A percentile compares a stretch with the other conserved stretches of the same genome.
Evolutionary conservation across 2,113 vertebrate genomes (phyloP).

Genomic region (Fukomys damarensis): DNA sequence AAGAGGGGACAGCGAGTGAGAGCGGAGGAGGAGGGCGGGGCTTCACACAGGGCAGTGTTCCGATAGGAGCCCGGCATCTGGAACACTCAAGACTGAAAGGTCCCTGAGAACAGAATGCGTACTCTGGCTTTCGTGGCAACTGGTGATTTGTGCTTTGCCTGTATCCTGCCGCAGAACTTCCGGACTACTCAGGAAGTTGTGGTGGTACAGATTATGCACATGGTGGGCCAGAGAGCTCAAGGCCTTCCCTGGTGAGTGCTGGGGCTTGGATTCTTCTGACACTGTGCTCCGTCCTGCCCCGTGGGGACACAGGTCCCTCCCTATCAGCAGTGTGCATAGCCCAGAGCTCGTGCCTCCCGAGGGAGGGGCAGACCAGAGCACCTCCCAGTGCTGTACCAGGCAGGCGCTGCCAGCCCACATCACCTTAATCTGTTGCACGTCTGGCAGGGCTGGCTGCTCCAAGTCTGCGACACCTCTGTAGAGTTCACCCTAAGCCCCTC

Average conservation of each 20-base stretch:
- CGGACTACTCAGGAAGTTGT: not conserved
- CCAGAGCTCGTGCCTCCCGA: not conserved
- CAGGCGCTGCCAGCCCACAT: rapidly evolving
- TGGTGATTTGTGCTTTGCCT: not conserved
- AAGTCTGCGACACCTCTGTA: rapidly evolving
- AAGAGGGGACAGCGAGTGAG: not conserved
- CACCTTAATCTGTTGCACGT: rapidly evolving
- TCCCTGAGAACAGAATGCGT: too few species aligned
- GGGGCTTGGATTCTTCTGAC: not conserved
- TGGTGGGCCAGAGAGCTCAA: not conserved
- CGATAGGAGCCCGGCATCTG: not conserved
- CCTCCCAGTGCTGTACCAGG: not conserved
- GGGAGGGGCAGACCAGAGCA: not conserved
- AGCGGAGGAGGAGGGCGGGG: not conserved
- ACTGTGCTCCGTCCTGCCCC: rapidly evolving
- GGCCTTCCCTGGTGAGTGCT: not conserved
- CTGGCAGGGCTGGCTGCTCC: rapidly evolving
- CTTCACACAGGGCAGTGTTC: not conserved
- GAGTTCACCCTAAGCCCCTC: rapidly evolving
- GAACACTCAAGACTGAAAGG: not conserved
- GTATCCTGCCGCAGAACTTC: not conserved
- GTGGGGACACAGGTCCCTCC: too few species aligned
- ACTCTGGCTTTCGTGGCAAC: not conserved
- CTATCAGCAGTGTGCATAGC: too few species aligned
- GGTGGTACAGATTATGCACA: too few species aligned